Evolutionary conservation across 2,797 vertebrate species (phyloP).

Genomic region (Anabacerthia variegaticeps): DNA sequence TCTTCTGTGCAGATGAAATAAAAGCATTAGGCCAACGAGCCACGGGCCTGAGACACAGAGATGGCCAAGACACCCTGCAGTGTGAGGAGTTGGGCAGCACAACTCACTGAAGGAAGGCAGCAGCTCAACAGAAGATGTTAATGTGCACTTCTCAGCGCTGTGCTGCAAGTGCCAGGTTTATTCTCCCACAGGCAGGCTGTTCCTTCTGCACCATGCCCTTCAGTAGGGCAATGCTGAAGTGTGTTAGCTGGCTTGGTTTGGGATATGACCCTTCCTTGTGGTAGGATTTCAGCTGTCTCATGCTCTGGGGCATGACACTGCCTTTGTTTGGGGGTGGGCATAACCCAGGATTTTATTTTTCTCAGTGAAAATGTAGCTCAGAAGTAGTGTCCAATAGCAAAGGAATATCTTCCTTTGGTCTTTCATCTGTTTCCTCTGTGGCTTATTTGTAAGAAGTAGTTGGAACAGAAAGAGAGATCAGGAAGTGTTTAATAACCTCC

Average conservation of each 20-base stretch:
- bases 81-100: neutral
- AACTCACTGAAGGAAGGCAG: neutral
- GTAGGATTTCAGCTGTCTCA: neutral
- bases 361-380: neutral
- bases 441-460: slow-evolving; percentile 23
- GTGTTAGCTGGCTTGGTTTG: neutral
- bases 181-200: accelerated
- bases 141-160: accelerated
- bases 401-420: slow-evolving; percentile 25
- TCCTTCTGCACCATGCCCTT: neutral
- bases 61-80: neutral
- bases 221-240: neutral
- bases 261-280: neutral
- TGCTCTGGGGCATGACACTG: neutral
- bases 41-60: neutral
- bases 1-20: neutral
- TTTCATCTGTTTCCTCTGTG: slow-evolving; percentile 18
- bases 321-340: neutral
- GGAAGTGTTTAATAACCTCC: slow-evolving; percentile 49
- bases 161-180: neutral
- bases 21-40: neutral
- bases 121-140: neutral
- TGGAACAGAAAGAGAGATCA: slow-evolving; percentile 27
- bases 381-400: neutral
- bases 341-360: neutral